Evolutionary conservation across 1,140 invertebrate species (phyloP).

Genomic region (Globodera ellingtonae): DNA sequence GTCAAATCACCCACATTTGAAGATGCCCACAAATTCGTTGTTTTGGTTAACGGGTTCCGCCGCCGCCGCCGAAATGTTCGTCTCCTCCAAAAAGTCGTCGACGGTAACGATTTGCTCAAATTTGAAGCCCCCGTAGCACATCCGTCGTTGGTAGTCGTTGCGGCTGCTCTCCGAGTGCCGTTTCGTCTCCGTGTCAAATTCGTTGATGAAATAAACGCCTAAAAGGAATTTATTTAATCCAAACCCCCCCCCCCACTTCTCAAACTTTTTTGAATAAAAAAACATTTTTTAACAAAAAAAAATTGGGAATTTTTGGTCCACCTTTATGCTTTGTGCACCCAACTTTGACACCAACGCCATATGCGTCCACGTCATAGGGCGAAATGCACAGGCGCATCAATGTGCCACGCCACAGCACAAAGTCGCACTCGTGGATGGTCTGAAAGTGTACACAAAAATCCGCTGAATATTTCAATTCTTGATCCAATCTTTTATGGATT

Average conservation of each 20-base stretch:
- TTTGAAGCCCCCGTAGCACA: slow-evolving; percentile 15
- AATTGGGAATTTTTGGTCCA: background rate
- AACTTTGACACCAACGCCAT: slow-evolving; percentile 18
- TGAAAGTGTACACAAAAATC: background rate
- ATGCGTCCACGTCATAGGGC: slow-evolving; percentile 5
- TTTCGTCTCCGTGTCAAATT: slow-evolving; percentile 12
- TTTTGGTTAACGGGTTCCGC: slow-evolving; percentile 4
- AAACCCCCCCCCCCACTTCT: too few relatives aligned
- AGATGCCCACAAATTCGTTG: slow-evolving; percentile 14
- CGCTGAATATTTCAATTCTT: background rate
- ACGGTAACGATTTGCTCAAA: slow-evolving; percentile 15
- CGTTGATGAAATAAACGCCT: slow-evolving; percentile 28
- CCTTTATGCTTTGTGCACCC: slow-evolving; percentile 21
- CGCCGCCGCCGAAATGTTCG: background rate
- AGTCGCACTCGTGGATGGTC: slow-evolving; percentile 20
- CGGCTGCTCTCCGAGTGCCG: background rate
- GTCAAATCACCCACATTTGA: background rate
- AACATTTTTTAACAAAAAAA: background rate
- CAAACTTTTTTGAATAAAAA: too few relatives aligned
- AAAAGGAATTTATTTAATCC: background rate
- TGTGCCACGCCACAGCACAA: slow-evolving; percentile 25
- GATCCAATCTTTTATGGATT: background rate
- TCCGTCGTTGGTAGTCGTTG: background rate
- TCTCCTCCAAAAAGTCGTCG: background rate
- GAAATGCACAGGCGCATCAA: background rate